Evolutionary conservation across 2,113 vertebrate species (phyloP).

Genomic region (Dendropsophus ebraccatus): DNA sequence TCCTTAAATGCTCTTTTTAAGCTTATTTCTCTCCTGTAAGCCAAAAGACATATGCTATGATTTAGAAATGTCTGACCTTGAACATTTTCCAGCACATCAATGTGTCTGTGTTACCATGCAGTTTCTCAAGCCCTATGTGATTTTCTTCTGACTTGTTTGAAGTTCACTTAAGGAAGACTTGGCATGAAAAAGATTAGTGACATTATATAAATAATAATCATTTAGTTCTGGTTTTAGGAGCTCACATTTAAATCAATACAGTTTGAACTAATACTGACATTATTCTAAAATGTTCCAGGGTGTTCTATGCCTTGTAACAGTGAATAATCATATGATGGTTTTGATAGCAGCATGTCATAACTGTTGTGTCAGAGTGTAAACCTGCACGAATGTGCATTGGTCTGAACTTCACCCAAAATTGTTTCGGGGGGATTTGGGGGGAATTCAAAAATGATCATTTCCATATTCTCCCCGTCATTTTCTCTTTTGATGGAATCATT

Average conservation of each 20-base stretch:
- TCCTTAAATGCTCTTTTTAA: conserved; percentile 38
- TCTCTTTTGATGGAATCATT: background rate
- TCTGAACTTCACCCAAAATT: background rate
- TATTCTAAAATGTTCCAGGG: conserved; percentile 18
- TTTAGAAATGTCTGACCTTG: conserved; percentile 48
- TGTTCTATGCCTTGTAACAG: background rate
- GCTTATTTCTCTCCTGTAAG: conserved; percentile 29
- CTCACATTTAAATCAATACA: conserved; percentile 24
- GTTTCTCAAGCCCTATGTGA: conserved; percentile 33
- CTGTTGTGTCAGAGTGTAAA: background rate
- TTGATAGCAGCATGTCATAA: background rate
- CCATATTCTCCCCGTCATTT: background rate
- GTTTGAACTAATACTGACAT: conserved; percentile 19
- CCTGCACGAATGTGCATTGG: background rate
- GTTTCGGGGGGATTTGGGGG: background rate
- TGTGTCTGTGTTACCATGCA: conserved; percentile 44
- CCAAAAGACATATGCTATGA: conserved; percentile 46
- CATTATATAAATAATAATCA: conserved; percentile 18
- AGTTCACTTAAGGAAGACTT: conserved; percentile 50
- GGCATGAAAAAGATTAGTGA: conserved; percentile 35
- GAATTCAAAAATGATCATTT: background rate
- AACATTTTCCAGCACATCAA: conserved; percentile 40
- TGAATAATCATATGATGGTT: background rate
- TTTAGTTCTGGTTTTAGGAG: conserved; percentile 15
- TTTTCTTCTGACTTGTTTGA: conserved; percentile 36